Conservation (phyloP, 2,888 invertebrate genomes). For the Epinotia ramella region DNA sequence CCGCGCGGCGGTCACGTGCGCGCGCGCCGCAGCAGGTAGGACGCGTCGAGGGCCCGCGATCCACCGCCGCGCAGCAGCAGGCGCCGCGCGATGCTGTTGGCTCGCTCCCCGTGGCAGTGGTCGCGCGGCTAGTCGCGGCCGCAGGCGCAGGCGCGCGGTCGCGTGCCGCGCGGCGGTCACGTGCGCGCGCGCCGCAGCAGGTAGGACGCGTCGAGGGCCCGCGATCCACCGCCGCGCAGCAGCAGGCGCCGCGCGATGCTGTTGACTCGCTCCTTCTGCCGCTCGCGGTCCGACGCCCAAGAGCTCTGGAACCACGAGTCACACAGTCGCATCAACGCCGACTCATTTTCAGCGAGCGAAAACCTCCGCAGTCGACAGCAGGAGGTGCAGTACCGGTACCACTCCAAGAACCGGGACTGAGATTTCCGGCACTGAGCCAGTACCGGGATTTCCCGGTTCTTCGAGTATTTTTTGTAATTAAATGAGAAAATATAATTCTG, state of each 20-base stretch:
- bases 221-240: constrained; percentile 59
- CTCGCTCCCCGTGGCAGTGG: constrained; percentile 59
- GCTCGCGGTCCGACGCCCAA: constrained; percentile 52
- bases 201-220: constrained; percentile 73
- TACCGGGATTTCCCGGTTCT: too few species aligned
- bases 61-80: constrained; percentile 49
- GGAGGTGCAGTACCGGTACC: too few species aligned
- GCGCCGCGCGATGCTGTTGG: constrained; percentile 69
- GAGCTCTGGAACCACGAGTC: background rate
- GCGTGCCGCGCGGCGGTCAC: constrained; percentile 23
- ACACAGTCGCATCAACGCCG: too few species aligned
- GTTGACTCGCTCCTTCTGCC: constrained; percentile 76
- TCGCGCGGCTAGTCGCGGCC: background rate
- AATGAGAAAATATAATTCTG: too few species aligned
- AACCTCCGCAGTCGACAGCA: too few species aligned
- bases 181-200: constrained; percentile 58
- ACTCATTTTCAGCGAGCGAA: too few species aligned
- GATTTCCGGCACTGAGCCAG: too few species aligned
- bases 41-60: constrained; percentile 69
- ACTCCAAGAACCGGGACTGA: too few species aligned
- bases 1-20: constrained; percentile 47
- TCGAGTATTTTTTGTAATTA: too few species aligned
- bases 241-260: constrained; percentile 72
- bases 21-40: constrained; percentile 64
- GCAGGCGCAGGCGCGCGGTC: background rate